Evolutionary conservation across 2,113 vertebrate genomes (phyloP).

Genomic region (Butastur rufipennis): DNA sequence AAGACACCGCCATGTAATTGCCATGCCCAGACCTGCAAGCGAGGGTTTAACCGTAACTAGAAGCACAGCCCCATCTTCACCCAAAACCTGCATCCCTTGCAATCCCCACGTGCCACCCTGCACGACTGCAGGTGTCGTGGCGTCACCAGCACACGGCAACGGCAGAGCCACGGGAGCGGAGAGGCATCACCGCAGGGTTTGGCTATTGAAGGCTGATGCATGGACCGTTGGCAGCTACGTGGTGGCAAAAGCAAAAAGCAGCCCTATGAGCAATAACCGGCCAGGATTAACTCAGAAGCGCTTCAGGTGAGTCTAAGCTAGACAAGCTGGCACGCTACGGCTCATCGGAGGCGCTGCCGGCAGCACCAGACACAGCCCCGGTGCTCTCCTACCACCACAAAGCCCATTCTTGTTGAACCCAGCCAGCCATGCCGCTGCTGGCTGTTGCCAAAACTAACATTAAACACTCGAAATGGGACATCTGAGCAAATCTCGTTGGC

Average conservation of each 20-base stretch:
- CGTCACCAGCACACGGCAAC: fast-evolving
- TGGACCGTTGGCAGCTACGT: fast-evolving
- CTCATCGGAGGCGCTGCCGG: fast-evolving
- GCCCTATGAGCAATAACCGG: background rate
- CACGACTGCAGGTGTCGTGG: fast-evolving
- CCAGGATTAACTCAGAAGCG: fast-evolving
- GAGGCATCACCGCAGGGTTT: fast-evolving
- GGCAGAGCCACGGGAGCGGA: background rate
- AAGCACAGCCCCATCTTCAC: background rate
- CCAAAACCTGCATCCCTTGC: fast-evolving
- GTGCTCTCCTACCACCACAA: background rate
- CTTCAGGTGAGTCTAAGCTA: background rate
- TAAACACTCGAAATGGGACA: background rate
- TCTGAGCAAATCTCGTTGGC: background rate
- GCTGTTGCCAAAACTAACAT: constrained; percentile 10
- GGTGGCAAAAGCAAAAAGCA: background rate
- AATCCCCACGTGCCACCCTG: background rate
- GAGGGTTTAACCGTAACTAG: background rate
- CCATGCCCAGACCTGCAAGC: fast-evolving
- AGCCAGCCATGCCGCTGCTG: background rate
- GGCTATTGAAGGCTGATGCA: background rate
- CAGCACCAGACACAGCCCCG: background rate
- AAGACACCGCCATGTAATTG: background rate
- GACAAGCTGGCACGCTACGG: fast-evolving
- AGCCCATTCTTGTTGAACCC: background rate